phyloP scores from a whole-genome alignment of 2,113 vertebrate species.

The Thomomys bottae region DNA sequence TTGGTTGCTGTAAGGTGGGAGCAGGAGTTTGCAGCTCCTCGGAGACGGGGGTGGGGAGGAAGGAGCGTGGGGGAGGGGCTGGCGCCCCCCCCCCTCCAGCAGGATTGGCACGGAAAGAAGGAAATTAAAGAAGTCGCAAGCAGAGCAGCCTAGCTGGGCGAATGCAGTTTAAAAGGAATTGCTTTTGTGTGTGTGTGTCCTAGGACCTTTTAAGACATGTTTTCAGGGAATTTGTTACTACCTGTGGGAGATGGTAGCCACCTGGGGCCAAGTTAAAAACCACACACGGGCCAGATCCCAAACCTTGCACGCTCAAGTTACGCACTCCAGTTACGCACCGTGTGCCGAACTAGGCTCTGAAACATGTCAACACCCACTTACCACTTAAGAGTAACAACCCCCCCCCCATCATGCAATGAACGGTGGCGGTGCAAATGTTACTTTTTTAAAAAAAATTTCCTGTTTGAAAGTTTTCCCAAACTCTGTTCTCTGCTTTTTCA shows the following conservation, averaged over 20 bases:
- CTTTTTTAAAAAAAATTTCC: background rate
- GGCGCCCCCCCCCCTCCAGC: background rate
- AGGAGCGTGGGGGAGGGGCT: background rate
- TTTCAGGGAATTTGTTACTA: conserved; percentile 20
- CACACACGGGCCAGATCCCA: background rate
- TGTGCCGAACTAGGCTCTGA: background rate
- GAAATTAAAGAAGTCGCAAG: conserved; percentile 9
- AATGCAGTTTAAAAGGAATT: conserved; percentile 2
- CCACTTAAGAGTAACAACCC: background rate
- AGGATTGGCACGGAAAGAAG: background rate
- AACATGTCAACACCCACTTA: background rate
- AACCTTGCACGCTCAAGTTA: background rate
- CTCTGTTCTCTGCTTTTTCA: conserved; percentile 6
- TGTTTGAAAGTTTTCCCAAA: background rate
- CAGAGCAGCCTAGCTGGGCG: too few relatives aligned
- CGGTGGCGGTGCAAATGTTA: background rate
- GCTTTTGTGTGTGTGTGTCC: background rate
- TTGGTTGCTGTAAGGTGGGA: background rate
- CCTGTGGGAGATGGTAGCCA: background rate
- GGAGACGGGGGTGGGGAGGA: background rate
- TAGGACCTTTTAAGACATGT: conserved; percentile 2
- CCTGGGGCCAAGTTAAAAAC: conserved; percentile 39
- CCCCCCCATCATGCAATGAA: too few relatives aligned
- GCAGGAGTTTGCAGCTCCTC: background rate
- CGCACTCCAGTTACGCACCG: background rate